Evolutionary conservation across 2,888 invertebrate species (phyloP).

Genomic region (Hermaeophaga mercurialis): DNA sequence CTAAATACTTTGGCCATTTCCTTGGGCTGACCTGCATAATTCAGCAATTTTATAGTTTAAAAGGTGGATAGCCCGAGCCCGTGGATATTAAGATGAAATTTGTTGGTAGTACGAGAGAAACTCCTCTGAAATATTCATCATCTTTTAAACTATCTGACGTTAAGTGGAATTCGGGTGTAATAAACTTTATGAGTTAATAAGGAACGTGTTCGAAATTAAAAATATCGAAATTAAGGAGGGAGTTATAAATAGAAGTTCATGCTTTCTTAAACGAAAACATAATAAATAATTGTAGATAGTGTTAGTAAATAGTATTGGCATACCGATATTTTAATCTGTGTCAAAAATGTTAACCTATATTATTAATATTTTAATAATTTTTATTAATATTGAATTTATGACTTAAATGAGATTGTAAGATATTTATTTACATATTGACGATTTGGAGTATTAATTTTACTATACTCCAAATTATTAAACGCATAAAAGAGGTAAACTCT

Average conservation of each 20-base stretch:
- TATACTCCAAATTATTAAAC: too few relatives aligned
- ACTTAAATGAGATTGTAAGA: too few relatives aligned
- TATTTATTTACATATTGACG: too few relatives aligned
- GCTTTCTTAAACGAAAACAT: too few relatives aligned
- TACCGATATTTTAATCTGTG: too few relatives aligned
- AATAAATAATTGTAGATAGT: too few relatives aligned
- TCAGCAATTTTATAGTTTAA: slow-evolving; percentile 18
- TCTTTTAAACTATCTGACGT: background rate
- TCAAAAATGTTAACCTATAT: too few relatives aligned
- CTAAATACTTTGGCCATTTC: slow-evolving; percentile 29
- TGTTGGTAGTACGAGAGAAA: background rate
- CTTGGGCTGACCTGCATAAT: slow-evolving; percentile 24
- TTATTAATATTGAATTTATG: too few relatives aligned
- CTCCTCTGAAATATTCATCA: background rate
- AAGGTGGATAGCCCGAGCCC: slow-evolving; percentile 2
- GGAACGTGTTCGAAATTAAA: background rate
- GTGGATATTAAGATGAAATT: background rate
- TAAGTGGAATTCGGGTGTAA: background rate
- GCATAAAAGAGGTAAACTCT: too few relatives aligned
- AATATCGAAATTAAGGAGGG: background rate
- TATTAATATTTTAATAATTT: too few relatives aligned
- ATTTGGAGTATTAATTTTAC: too few relatives aligned
- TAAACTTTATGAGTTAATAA: background rate
- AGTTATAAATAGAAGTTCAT: background rate
- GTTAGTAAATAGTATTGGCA: too few relatives aligned